Base-by-base conservation (phyloP, 2,113 vertebrate genomes). In the Chamaea fasciata region DNA sequence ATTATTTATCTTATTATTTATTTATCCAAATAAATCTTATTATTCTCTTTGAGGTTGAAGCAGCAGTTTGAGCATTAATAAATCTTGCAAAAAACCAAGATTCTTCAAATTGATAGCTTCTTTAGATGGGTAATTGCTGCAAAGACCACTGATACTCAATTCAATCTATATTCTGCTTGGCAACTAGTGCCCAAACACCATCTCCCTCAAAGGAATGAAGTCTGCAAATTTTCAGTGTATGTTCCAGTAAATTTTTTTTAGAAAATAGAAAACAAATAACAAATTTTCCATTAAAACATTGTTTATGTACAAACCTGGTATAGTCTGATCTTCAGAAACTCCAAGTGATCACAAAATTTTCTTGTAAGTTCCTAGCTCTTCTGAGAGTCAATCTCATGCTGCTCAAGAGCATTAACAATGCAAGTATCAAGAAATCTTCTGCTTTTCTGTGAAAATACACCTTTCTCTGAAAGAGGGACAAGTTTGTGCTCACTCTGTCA, bases 31-130 rank as follows among this genome's bases (percentile, higher is more conserved):
- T n/a, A n/a, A n/a, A n/a, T n/a, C n/a, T n/a, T n/a, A n/a, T n/a
- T n/a, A n/a, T n/a, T n/a, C n/a, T n/a, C 17, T 55, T 6, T 49
- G n/a, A 74, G 55, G 63, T 50, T 67, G 56, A 77, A 81, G 39
- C n/a, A 87, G 64, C 26, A 67, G 18, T 74, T 78, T 74, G 24
- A 87, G 44, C 35, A 89, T 39, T 52, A 87, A 87, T 82, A 20
- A 53, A 71, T 75, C 21, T 35, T 94, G 64, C 35, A 41, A 83
- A 94, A 83, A 30, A 75, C 39, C 19, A 76, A 81, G 23, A 9
- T 50, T 77, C 35, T 59, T 86, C n/a, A 82, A 52, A 78, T 67
- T 81, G 13, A 6, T 26, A 31, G 7, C 23, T 76, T 18, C 42
- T 92, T 87, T 68, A 59, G 39, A 11, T 27, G 52, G 15, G 35